Percentiles rank a stretch among this genome's conserved stretches.
These are phyloP conservation scores for Galerucella pusilla DNA, from an alignment of 2,888 invertebrate genomes.

Conservation along the genomic window DNA sequence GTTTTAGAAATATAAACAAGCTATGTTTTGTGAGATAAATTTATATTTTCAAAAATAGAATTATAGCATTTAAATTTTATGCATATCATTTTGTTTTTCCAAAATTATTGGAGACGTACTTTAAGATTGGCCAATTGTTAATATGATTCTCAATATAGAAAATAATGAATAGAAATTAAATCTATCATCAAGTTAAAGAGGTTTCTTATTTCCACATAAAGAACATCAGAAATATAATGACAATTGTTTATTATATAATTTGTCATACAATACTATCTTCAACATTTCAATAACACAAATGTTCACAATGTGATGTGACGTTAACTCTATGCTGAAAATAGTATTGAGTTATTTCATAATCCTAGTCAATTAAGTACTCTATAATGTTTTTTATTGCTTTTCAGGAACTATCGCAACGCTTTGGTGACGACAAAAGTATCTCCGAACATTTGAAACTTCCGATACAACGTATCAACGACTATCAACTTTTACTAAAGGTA, in stretches of 20 bases:
- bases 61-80: neutral
- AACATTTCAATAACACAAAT: no score
- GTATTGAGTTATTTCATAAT: neutral
- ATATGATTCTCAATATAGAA: neutral
- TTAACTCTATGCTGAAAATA: no score
- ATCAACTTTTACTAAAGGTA: constrained; percentile 94
- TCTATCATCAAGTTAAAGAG: no score
- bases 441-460: constrained; percentile 93
- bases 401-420: constrained; percentile 84
- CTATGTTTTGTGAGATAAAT: neutral
- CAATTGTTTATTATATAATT: no score
- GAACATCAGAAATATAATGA: no score
- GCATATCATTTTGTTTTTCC: neutral
- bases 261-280: no score
- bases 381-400: constrained; percentile 50
- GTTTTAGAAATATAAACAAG: neutral
- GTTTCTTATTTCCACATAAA: no score
- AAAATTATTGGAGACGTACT: neutral
- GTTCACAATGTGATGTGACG: no score
- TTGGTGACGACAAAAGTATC: constrained; percentile 89
- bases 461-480: constrained; percentile 95
- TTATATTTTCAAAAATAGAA: constrained; percentile 6
- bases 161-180: no score
- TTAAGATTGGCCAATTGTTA: neutral
- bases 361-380: neutral